Evolutionary conservation across 2,888 invertebrate species (phyloP), one percentile per base, ranked within the genome.

Genomic region (Synergus gifuensis): DNA sequence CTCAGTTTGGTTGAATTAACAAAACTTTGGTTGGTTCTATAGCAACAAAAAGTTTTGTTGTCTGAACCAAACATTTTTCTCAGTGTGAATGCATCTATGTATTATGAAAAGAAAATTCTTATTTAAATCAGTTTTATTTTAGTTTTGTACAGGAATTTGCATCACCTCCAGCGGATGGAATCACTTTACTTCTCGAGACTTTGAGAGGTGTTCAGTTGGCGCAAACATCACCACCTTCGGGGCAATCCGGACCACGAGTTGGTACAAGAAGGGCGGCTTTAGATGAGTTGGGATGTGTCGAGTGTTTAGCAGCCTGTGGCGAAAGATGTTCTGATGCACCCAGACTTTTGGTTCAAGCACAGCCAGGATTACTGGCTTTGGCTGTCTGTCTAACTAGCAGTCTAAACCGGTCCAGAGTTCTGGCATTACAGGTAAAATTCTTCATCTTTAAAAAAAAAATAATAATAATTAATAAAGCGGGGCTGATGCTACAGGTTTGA

Each of bases 71-170:
- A n/a, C n/a, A n/a, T n/a, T n/a, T n/a, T n/a, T n/a, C n/a, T n/a
- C n/a, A n/a, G n/a, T n/a, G 42, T 42, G 42, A 42, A 42, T 42
- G 42, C 7, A 7, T 9, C 42, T 42, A 42, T 42, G 28, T 28
- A 28, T 28, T 28, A 28, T 28, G 28, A 28, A 28, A 28, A 28
- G 36, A 36, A 36, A 36, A 36, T 36, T 22, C 14, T 22, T 4
- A 69, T 69, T 69, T 49, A 1, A 22, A 77, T 46, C 28, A 60
- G 77, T 83, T 83, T 78, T 87, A 78, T 93, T 93, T 0, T 93
- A 98, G 98, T 92, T 98, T 98, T 92, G 96, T 98, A 11, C 97
- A 98, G 92, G 98, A 98, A 92, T 98, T 98, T 92, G 95, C 97
- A 0, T 95, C 96, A 77, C 96, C 97, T 79, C 97, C 98, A 22